phyloP scores from a whole-genome alignment of 2,888 invertebrate genomes.

The Yponomeuta cagnagella region DNA sequence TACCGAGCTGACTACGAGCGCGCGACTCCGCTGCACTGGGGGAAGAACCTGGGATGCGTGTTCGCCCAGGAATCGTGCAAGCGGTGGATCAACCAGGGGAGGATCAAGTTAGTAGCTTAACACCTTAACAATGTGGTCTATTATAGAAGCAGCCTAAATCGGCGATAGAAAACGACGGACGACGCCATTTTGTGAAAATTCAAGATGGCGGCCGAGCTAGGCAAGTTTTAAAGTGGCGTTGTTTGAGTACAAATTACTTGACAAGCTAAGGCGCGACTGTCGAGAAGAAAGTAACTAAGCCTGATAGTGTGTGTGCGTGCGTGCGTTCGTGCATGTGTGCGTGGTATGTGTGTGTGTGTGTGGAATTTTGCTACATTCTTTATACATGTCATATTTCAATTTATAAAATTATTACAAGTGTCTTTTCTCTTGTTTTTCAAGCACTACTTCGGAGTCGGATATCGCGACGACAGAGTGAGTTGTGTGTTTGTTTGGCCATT shows the following conservation, averaged over 20 bases:
- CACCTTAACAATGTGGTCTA: neutral
- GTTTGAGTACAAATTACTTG: too few species aligned
- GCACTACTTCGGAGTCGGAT: neutral
- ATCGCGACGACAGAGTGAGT: neutral
- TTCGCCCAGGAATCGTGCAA: constrained; percentile 97
- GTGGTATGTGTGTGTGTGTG: too few species aligned
- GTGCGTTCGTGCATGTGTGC: too few species aligned
- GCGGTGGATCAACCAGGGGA: constrained; percentile 92
- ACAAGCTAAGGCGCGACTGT: too few species aligned
- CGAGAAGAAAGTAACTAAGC: too few species aligned
- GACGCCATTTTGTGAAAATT: too few species aligned
- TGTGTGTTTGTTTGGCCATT: neutral
- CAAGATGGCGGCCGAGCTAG: too few species aligned
- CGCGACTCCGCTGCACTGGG: constrained; percentile 94
- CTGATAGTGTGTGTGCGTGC: too few species aligned
- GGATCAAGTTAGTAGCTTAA: constrained; percentile 71
- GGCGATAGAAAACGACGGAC: too few species aligned
- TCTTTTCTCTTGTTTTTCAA: constrained; percentile 8
- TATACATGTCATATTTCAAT: neutral
- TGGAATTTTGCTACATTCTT: neutral
- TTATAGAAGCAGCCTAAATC: too few species aligned
- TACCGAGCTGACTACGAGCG: constrained; percentile 90
- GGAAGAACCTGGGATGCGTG: constrained; percentile 91
- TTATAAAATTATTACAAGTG: neutral
- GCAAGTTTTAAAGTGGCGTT: too few species aligned